Base-by-base conservation (phyloP, 2,888 invertebrate genomes). In the Koerneria pararmatus region DNA sequence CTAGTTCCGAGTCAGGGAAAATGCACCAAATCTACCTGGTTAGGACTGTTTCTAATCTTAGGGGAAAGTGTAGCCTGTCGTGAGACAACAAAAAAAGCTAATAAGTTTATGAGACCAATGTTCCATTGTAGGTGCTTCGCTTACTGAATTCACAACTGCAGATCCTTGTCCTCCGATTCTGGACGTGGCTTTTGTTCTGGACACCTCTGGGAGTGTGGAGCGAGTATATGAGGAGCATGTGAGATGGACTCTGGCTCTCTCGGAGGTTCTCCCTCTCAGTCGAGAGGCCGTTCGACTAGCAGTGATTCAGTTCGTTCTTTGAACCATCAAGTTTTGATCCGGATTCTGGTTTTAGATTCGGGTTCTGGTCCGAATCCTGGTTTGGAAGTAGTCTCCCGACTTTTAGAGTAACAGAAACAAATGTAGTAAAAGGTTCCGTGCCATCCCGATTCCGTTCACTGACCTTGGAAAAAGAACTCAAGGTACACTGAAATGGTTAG, bases 231-330 rank as follows among this genome's bases (percentile, higher is more conserved):
- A 27, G 22, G 73, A 73, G n/a, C 71, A 76, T 29, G 69, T 72
- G 32, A 61, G 68, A 27, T 76, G 74, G 74, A 72, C 71, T 2
- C 67, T 68, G 24, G 64, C 66, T 29, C 66, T 76, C 22, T 68
- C 71, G 0, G 54, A 71, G 56, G 57, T 59, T 24, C 70, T 75
- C 11, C 78, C 77, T 8, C 68, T 80, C 31, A 74, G 82, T 62
- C 58, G 79, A 78, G 74, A 76, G 46, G 82, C 84, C 31, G 80
- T 84, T 1, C 78, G 84, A 53, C 83, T 83, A 68, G 83, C 83
- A 48, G 75, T 82, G 1, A 78, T 83, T 29, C 80, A 80, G 73
- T 75, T 46, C 37, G 63, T 67, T 31, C 34, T 29, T 57, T n/a
- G 31, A 57, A 34, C 1, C 4, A 4, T 15, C n/a, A 46, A 15